Percentiles rank a stretch among this genome's conserved stretches.
Evolutionary conservation across 2,797 vertebrate genomes (phyloP).

Genomic region (Urosaurus nigricauda): DNA sequence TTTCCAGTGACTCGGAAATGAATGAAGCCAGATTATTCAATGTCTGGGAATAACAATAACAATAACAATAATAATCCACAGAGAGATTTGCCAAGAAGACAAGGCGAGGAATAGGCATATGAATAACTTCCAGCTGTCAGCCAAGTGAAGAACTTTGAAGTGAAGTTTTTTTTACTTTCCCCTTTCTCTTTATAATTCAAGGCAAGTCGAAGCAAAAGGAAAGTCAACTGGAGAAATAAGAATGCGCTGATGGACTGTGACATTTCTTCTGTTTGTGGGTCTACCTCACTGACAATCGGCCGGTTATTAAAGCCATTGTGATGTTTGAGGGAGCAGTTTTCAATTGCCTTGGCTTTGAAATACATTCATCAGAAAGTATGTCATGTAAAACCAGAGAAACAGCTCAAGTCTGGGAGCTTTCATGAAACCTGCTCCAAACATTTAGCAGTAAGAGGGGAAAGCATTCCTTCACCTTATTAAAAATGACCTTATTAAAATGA

Average conservation of each 20-base stretch:
- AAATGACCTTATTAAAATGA: conserved; percentile 6
- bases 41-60: background rate
- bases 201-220: conserved; percentile 51
- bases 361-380: conserved; percentile 61
- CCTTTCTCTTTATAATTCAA: conserved; percentile 31
- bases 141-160: conserved; percentile 24
- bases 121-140: conserved; percentile 40
- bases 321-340: conserved; percentile 63
- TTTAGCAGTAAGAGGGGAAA: conserved; percentile 38
- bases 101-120: conserved; percentile 29
- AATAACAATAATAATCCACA: conserved; percentile 23
- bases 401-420: conserved; percentile 52
- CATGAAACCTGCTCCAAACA: conserved; percentile 46
- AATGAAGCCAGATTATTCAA: background rate
- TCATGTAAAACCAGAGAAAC: conserved; percentile 27
- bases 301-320: conserved; percentile 63
- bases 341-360: conserved; percentile 62
- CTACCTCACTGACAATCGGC: conserved; percentile 59
- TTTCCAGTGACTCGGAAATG: background rate
- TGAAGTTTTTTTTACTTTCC: conserved; percentile 37
- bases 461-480: conserved; percentile 39
- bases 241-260: conserved; percentile 61
- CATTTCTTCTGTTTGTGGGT: conserved; percentile 62
- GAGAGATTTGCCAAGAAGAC: background rate
- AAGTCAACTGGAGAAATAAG: conserved; percentile 55